Evolutionary conservation across 2,797 vertebrate species (phyloP).

Genomic region (Lepus oiostolus): DNA sequence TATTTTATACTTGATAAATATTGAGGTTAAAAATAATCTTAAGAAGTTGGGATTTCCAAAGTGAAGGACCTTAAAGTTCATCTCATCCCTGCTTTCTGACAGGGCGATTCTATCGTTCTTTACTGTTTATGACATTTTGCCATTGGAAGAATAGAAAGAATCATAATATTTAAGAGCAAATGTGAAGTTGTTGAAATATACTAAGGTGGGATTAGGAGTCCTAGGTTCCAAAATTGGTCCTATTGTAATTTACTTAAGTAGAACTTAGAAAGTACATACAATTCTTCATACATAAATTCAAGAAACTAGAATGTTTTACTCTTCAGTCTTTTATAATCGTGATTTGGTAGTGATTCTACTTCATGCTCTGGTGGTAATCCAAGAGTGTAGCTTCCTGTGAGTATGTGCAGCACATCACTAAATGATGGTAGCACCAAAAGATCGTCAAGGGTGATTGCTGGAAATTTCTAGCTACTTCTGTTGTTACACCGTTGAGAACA

Average conservation of each 20-base stretch:
- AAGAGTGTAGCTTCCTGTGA: not conserved
- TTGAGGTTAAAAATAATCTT: not conserved
- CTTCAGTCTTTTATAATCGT: not conserved
- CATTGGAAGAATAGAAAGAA: not conserved
- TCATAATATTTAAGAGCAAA: not conserved
- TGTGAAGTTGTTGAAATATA: not conserved
- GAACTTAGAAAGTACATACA: not conserved
- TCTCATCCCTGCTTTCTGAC: not conserved
- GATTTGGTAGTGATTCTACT: not conserved
- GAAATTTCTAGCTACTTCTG: constrained; percentile 52
- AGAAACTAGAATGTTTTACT: not conserved
- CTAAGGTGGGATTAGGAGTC: not conserved
- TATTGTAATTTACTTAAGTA: not conserved
- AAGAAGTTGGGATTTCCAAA: not conserved
- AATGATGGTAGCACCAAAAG: not conserved
- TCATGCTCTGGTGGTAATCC: not conserved
- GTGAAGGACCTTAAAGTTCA: not conserved
- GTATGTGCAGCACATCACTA: not conserved
- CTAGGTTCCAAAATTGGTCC: not conserved
- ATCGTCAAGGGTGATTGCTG: not conserved
- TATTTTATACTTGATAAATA: not conserved
- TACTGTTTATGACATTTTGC: not conserved
- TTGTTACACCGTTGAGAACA: constrained; percentile 3
- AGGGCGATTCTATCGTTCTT: not conserved
- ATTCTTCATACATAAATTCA: not conserved